phyloP scores from a whole-genome alignment of 1,140 invertebrate genomes.

The Colletes latitarsis region DNA sequence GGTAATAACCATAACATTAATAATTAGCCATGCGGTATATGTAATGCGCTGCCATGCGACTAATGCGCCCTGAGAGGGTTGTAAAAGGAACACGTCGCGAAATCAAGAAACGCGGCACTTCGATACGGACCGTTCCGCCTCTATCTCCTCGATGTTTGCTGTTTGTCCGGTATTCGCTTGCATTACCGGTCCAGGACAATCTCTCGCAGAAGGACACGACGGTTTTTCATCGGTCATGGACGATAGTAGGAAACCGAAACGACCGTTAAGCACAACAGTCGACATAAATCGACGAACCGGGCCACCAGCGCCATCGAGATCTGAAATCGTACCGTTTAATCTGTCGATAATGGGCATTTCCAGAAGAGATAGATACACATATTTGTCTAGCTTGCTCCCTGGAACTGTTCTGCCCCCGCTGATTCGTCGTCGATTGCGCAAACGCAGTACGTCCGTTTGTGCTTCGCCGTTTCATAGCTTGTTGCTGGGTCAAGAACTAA shows the following conservation, averaged over 20 bases:
- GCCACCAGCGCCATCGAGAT: slow-evolving; percentile 16
- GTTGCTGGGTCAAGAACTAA: not conserved
- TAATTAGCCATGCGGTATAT: slow-evolving; percentile 69
- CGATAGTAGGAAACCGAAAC: not conserved
- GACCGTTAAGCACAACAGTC: slow-evolving; percentile 29
- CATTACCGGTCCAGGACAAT: not conserved
- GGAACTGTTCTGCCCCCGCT: not conserved
- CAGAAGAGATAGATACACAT: slow-evolving; percentile 26
- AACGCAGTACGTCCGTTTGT: not conserved
- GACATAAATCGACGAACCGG: slow-evolving; percentile 36
- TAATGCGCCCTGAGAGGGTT: slow-evolving; percentile 66
- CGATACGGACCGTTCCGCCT: not conserved
- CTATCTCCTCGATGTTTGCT: not conserved
- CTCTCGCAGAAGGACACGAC: slow-evolving; percentile 4
- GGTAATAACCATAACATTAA: slow-evolving; percentile 75
- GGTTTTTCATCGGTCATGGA: slow-evolving; percentile 24
- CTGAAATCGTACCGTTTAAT: slow-evolving; percentile 51
- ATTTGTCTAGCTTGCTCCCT: slow-evolving; percentile 27
- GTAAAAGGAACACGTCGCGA: slow-evolving; percentile 66
- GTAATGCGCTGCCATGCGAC: slow-evolving; percentile 60
- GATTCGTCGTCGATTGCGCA: slow-evolving; percentile 12
- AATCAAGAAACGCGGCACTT: slow-evolving; percentile 44
- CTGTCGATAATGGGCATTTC: slow-evolving; percentile 48
- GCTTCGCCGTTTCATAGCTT: not conserved
- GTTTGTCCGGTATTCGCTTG: not conserved